A percentile compares a stretch with the other conserved stretches of the same genome.
Conservation (phyloP, 1,140 invertebrate genomes). For the Mizuhopecten yessoensis region DNA sequence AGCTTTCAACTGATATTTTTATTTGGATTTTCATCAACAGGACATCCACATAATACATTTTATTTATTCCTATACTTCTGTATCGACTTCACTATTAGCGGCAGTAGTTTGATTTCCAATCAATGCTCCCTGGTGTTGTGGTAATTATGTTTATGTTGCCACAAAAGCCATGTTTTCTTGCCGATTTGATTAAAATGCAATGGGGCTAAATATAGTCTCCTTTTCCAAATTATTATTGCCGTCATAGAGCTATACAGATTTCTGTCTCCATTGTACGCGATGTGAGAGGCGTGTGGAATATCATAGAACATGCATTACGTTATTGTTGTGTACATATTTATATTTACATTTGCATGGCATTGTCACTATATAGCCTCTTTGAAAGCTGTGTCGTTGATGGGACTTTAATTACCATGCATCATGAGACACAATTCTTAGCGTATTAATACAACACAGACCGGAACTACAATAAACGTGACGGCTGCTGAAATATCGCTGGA, state of each 20-base stretch:
- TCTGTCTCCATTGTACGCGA: not conserved
- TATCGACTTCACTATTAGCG: not conserved
- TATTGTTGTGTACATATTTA: too few relatives aligned
- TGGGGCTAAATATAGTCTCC: not conserved
- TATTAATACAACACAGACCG: too few relatives aligned
- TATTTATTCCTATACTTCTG: not conserved
- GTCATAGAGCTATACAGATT: not conserved
- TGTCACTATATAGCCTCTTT: too few relatives aligned
- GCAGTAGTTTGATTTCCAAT: not conserved
- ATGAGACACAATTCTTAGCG: too few relatives aligned
- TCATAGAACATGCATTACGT: too few relatives aligned
- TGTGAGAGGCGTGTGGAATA: not conserved
- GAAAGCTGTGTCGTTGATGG: too few relatives aligned
- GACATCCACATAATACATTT: not conserved
- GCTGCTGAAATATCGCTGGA: too few relatives aligned
- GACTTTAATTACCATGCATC: too few relatives aligned
- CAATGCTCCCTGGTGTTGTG: not conserved
- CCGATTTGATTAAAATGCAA: not conserved
- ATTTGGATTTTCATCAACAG: not conserved
- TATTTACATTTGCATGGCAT: too few relatives aligned
- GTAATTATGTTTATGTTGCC: not conserved
- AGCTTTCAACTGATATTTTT: not conserved
- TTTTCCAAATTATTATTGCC: not conserved
- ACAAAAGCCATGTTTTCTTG: not conserved
- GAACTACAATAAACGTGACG: too few relatives aligned